These are phyloP conservation scores for Drosophila stalkeri DNA, from an alignment of 2,888 invertebrate genomes.

Conservation along the genomic window DNA sequence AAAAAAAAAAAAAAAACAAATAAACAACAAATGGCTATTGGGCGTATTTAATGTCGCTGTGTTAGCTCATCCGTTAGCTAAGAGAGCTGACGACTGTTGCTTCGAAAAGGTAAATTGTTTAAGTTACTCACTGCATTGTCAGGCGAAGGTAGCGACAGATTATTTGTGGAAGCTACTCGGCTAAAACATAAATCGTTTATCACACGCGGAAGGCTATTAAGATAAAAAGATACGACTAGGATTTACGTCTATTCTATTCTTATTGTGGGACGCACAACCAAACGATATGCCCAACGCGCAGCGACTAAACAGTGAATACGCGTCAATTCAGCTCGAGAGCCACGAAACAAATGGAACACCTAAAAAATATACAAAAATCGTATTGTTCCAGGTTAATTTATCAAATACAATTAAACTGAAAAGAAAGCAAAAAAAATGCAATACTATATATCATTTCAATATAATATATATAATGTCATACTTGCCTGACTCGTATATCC, in stretches of 20 bases:
- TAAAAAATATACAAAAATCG: not conserved
- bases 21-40: not conserved
- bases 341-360: slow-evolving; percentile 19
- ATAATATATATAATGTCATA: not conserved
- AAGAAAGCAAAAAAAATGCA: not conserved
- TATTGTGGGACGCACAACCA: slow-evolving; percentile 38
- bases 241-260: slow-evolving; percentile 14
- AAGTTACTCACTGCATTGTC: slow-evolving; percentile 67
- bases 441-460: not conserved
- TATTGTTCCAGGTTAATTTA: slow-evolving; percentile 21
- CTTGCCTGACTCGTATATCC: slow-evolving; percentile 13
- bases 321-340: slow-evolving; percentile 51
- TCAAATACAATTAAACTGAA: not conserved
- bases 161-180: slow-evolving; percentile 58
- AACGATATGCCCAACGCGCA: slow-evolving; percentile 39
- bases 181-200: slow-evolving; percentile 66
- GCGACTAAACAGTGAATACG: slow-evolving; percentile 61
- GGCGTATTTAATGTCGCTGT: not conserved
- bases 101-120: slow-evolving; percentile 17
- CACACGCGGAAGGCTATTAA: slow-evolving; percentile 31
- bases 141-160: slow-evolving; percentile 36
- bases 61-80: slow-evolving; percentile 49
- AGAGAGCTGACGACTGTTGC: slow-evolving; percentile 21
- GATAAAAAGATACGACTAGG: slow-evolving; percentile 50
- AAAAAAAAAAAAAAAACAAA: not conserved